Evolutionary conservation across 2,113 vertebrate species (phyloP).

Genomic region (Podilymbus podiceps): DNA sequence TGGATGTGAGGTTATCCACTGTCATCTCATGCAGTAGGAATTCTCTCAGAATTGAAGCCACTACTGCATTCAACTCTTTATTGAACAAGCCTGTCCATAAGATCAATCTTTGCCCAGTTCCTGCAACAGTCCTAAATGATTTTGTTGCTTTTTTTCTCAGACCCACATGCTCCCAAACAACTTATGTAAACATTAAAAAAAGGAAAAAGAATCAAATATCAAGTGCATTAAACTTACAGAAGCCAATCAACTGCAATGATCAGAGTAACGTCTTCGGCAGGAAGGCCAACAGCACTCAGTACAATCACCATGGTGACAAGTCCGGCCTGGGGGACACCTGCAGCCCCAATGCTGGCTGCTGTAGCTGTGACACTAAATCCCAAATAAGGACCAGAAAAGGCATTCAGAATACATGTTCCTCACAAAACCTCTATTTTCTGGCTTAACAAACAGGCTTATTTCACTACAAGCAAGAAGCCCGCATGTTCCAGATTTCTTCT

Average conservation of each 20-base stretch:
- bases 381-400: constrained; percentile 23
- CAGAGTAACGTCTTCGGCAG: constrained; percentile 91
- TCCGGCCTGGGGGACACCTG: constrained; percentile 94
- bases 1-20: background rate
- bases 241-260: constrained; percentile 98
- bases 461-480: background rate
- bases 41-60: background rate
- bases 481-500: background rate
- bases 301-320: constrained; percentile 99
- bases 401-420: background rate
- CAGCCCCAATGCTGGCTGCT: constrained; percentile 94
- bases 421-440: background rate
- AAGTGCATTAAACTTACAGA: constrained; percentile 83
- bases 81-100: background rate
- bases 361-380: constrained; percentile 89
- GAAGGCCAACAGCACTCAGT: constrained; percentile 91
- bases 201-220: background rate
- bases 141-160: background rate
- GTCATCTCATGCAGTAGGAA: background rate
- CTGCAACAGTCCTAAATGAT: background rate
- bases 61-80: background rate
- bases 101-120: background rate
- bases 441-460: background rate
- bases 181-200: background rate
- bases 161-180: background rate